These are phyloP conservation scores for Capromys pilorides DNA, from an alignment of 2,797 vertebrate genomes.

Conservation along the genomic window DNA sequence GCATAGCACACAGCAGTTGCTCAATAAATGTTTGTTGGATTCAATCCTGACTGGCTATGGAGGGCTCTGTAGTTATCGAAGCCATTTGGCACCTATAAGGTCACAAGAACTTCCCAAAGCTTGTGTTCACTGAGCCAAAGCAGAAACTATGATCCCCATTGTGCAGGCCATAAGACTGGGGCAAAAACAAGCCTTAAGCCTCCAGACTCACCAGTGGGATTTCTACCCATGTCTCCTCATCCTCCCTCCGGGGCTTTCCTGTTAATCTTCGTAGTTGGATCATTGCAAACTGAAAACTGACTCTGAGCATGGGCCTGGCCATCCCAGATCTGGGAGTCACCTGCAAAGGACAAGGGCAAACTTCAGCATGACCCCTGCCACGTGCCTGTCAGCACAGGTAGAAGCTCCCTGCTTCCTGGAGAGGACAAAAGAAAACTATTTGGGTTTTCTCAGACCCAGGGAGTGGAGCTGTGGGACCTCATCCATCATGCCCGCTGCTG, in stretches of 20 bases:
- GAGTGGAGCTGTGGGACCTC: conserved; percentile 37
- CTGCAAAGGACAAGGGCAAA: neutral
- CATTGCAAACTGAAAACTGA: neutral
- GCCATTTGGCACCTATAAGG: neutral
- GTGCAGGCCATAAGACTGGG: neutral
- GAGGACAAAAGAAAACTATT: neutral
- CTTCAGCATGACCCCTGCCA: neutral
- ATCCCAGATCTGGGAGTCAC: neutral
- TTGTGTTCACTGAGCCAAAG: neutral
- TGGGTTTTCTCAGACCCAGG: neutral
- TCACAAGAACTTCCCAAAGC: neutral
- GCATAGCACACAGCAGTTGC: conserved; percentile 67
- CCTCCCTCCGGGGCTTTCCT: neutral
- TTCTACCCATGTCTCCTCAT: neutral
- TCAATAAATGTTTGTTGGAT: conserved; percentile 79
- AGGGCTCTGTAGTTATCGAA: neutral
- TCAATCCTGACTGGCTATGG: conserved; percentile 2
- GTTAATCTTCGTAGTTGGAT: neutral
- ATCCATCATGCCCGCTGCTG: neutral
- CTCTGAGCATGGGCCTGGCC: neutral
- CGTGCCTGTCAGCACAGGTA: neutral
- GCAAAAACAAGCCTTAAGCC: neutral
- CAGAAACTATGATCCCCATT: neutral
- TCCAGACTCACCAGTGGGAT: neutral
- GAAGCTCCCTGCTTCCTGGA: neutral